phyloP scores from a whole-genome alignment of 2,113 vertebrate species.

The Phalacrocorax brasilianus region DNA sequence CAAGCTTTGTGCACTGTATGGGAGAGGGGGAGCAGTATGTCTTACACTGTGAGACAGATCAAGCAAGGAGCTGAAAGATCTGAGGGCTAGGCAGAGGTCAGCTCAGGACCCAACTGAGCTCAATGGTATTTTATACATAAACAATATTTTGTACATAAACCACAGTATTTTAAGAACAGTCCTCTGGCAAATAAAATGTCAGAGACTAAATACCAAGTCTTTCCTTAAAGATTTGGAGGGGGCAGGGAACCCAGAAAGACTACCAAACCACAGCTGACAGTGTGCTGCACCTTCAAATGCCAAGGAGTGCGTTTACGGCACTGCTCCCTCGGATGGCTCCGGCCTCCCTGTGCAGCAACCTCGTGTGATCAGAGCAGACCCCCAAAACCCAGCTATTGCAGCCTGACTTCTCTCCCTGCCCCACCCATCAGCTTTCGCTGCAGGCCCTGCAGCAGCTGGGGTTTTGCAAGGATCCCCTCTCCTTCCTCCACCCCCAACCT shows the following conservation, averaged over 20 bases:
- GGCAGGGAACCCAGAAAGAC: neutral
- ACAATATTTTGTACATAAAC: neutral
- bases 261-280: neutral
- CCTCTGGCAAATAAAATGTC: neutral
- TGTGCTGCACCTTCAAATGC: neutral
- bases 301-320: neutral
- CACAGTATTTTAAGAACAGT: constrained; percentile 5
- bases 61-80: neutral
- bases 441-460: neutral
- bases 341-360: neutral
- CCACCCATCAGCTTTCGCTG: neutral
- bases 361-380: neutral
- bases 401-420: neutral
- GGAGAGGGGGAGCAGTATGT: neutral
- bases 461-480: neutral
- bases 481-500: neutral
- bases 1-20: neutral
- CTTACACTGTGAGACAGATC: neutral
- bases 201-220: neutral
- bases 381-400: neutral
- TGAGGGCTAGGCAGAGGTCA: constrained; percentile 10
- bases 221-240: neutral
- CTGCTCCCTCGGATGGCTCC: neutral
- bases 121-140: neutral
- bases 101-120: neutral